These are phyloP conservation scores for Trachelus troglodyta DNA, from an alignment of 2,888 invertebrate species.

Conservation along the genomic window DNA sequence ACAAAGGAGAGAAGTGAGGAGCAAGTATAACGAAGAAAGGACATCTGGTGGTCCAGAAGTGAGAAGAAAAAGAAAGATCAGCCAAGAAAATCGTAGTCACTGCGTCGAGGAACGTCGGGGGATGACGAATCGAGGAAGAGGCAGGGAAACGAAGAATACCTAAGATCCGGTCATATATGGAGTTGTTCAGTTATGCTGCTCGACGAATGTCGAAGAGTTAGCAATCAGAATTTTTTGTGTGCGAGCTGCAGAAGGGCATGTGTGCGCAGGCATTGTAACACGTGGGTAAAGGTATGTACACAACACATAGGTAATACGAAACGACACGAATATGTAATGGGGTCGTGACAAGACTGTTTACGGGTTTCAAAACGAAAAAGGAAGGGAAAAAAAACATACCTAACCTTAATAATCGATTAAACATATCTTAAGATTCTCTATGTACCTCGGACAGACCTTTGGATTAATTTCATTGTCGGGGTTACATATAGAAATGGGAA, in stretches of 20 bases:
- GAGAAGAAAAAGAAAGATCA: conserved; percentile 8
- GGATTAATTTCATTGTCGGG: not conserved
- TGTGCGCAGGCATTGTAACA: conserved; percentile 12
- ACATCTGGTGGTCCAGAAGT: not conserved
- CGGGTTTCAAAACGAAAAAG: conserved; percentile 6
- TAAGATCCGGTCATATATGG: not conserved
- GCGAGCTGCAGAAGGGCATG: not conserved
- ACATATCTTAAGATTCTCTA: not conserved
- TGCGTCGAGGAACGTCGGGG: not conserved
- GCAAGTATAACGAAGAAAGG: not conserved
- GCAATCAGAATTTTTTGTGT: conserved; percentile 28
- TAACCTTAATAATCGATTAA: not conserved
- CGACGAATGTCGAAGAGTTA: not conserved
- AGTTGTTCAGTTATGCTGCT: not conserved
- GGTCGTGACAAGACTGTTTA: conserved; percentile 3
- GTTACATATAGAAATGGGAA: not conserved
- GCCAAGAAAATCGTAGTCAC: not conserved
- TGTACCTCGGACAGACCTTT: not conserved
- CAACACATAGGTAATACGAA: conserved; percentile 16
- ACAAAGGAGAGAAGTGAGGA: not conserved
- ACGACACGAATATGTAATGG: conserved; percentile 31
- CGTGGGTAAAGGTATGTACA: conserved; percentile 34
- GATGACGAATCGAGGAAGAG: not conserved
- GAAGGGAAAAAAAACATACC: not conserved
- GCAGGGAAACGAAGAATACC: not conserved